phyloP scores from a whole-genome alignment of 2,888 invertebrate species.

The Sarcophaga caerulescens region DNA sequence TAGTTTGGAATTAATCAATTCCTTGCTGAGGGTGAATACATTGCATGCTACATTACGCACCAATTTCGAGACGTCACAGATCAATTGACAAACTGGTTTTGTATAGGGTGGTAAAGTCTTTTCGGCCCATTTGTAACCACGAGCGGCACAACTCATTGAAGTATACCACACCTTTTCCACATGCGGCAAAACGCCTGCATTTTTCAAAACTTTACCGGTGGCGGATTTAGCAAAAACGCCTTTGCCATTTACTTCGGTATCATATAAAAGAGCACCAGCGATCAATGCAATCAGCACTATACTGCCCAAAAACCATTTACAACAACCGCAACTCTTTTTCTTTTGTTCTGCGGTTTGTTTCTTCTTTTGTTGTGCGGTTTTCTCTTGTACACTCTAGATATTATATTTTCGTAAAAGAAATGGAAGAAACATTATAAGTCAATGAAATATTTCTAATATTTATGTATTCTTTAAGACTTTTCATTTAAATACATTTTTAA shows the following conservation, averaged over 20 bases:
- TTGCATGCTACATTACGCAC: slow-evolving; percentile 82
- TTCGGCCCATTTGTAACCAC: slow-evolving; percentile 86
- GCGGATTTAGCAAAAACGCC: slow-evolving; percentile 87
- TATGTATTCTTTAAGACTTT: neutral
- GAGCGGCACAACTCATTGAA: slow-evolving; percentile 84
- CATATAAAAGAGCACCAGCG: slow-evolving; percentile 84
- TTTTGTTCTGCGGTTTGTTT: slow-evolving; percentile 73
- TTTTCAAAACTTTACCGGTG: slow-evolving; percentile 85
- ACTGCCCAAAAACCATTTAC: slow-evolving; percentile 86
- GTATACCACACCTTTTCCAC: slow-evolving; percentile 85
- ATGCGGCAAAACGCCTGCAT: slow-evolving; percentile 85
- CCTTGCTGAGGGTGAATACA: slow-evolving; percentile 82
- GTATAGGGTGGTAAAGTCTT: slow-evolving; percentile 86
- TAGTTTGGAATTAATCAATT: slow-evolving; percentile 82
- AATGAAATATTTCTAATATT: slow-evolving; percentile 11
- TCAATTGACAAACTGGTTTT: slow-evolving; percentile 85
- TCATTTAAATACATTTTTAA: neutral
- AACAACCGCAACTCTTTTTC: slow-evolving; percentile 81
- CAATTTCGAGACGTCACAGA: slow-evolving; percentile 83
- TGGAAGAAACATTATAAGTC: slow-evolving; percentile 17
- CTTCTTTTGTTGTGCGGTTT: slow-evolving; percentile 78
- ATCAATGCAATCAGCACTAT: slow-evolving; percentile 84
- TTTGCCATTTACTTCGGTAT: slow-evolving; percentile 85
- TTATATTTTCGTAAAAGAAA: slow-evolving; percentile 23
- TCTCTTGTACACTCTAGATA: slow-evolving; percentile 76